Base-by-base conservation (phyloP, 2,888 invertebrate species). In the Arge pagana region DNA sequence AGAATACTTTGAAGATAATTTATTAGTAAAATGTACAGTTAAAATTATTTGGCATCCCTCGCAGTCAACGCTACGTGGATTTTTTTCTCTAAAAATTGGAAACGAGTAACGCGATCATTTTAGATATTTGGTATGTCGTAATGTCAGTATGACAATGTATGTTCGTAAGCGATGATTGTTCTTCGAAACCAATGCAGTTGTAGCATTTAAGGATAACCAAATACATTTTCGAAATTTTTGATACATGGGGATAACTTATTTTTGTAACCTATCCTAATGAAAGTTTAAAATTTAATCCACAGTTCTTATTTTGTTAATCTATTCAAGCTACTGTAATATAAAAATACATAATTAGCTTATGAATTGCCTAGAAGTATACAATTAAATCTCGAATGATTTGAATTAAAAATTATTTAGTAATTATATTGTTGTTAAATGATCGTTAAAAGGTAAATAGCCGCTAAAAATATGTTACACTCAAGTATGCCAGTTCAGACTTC, bases 341-440 rank as follows among this genome's bases (percentile, higher is more conserved):
- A 76, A 76, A 76, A 76, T 76, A 76, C 76, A 76, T 74, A 76
- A 76, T 76, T 75, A 76, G 69, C 72, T 76, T 76, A 76, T 65
- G 70, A 74, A 69, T 72, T 74, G 72, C 69, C 70, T 67, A 69
- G 60, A 75, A 75, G 70, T 76, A 74, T 72, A 70, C 69, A 70
- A 58, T 69, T 66, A 68, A 68, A 72, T 71, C 67, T 71, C 69
- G 68, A 62, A 65, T 62, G 63, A 63, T 62, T 71, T 68, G 62
- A 64, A 70, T 68, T 63, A 66, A 56, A 51, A 40, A 30, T 23
- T 28, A 40, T 43, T 43, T 24, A 50, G 13, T 45, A 40, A 36
- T 24, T 31, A 39, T 11, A 43, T 39, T 39, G 11, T 19, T 35
- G 36, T 60, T 56, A 67, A 62, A 58, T 66, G 58, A 62, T 65